These are phyloP conservation scores for Amblyteles armatorius DNA, from an alignment of 2,888 invertebrate genomes.

Conservation along the genomic window DNA sequence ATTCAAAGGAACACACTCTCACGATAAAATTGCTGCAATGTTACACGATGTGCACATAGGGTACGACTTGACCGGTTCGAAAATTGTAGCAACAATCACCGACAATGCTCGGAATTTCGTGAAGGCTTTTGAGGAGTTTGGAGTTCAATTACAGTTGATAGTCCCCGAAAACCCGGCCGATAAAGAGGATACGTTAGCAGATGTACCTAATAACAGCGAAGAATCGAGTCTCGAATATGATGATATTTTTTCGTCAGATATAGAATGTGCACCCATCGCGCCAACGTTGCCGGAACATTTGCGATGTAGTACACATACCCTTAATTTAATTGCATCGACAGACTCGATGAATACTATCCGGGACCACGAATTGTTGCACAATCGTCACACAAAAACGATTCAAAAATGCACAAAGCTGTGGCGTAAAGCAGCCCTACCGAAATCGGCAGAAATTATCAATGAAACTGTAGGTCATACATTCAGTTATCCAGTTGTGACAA, in stretches of 20 bases:
- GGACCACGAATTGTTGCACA: background rate
- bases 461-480: constrained; percentile 33
- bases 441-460: constrained; percentile 47
- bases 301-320: constrained; percentile 45
- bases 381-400: constrained; percentile 26
- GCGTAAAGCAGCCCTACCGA: constrained; percentile 41
- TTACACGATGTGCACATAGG: constrained; percentile 25
- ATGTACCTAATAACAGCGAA: background rate
- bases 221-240: background rate
- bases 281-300: constrained; percentile 37
- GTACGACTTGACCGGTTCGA: constrained; percentile 25
- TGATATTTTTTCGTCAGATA: constrained; percentile 4
- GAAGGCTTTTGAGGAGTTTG: constrained; percentile 41
- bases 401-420: constrained; percentile 43
- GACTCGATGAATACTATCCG: constrained; percentile 34
- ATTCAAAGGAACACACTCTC: background rate
- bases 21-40: constrained; percentile 24
- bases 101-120: constrained; percentile 49
- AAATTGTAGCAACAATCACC: constrained; percentile 43
- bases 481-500: constrained; percentile 35
- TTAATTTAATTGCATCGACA: constrained; percentile 29
- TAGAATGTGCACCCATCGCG: background rate
- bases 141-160: background rate
- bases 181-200: background rate
- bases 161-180: background rate